Percentiles rank a stretch among this genome's conserved stretches.
Evolutionary conservation across 2,113 vertebrate genomes (phyloP).

Genomic region (Nyctibius bracteatus): DNA sequence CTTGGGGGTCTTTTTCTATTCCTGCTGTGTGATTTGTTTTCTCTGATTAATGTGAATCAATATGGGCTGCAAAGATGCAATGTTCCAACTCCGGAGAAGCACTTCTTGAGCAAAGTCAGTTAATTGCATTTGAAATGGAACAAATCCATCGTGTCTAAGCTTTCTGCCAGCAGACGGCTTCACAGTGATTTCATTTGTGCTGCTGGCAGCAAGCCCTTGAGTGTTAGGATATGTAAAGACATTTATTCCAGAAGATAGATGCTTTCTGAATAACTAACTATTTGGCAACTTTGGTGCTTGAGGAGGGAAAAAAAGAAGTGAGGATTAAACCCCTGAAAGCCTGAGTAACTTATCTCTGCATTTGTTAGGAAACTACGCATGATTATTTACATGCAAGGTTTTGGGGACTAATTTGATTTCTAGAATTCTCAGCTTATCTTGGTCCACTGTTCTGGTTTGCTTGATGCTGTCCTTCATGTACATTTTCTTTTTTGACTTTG

Average conservation of each 20-base stretch:
- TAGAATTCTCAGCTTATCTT: not conserved
- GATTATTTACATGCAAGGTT: not conserved
- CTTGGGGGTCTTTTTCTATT: not conserved
- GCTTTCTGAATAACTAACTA: slow-evolving; percentile 25
- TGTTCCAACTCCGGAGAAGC: slow-evolving; percentile 5
- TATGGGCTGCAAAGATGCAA: not conserved
- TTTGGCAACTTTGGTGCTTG: not conserved
- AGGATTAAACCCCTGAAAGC: not conserved
- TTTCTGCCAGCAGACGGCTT: slow-evolving; percentile 26
- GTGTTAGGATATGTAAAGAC: slow-evolving; percentile 19
- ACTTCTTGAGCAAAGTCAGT: slow-evolving; percentile 23
- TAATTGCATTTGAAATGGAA: slow-evolving; percentile 55
- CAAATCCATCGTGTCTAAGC: slow-evolving; percentile 51
- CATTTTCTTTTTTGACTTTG: not conserved
- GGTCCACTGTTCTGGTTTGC: not conserved
- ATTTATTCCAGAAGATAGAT: slow-evolving; percentile 15
- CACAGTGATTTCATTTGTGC: slow-evolving; percentile 35
- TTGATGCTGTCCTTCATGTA: not conserved
- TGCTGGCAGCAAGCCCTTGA: not conserved
- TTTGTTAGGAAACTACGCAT: not conserved
- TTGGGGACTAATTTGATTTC: not conserved
- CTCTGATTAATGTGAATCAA: slow-evolving; percentile 29
- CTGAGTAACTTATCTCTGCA: not conserved
- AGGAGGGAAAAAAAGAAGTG: not conserved
- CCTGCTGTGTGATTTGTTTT: slow-evolving; percentile 24